These are phyloP conservation scores for Crossaster papposus DNA, from an alignment of 53 echinoderm and acorn worm genomes.

Conservation along the genomic window DNA sequence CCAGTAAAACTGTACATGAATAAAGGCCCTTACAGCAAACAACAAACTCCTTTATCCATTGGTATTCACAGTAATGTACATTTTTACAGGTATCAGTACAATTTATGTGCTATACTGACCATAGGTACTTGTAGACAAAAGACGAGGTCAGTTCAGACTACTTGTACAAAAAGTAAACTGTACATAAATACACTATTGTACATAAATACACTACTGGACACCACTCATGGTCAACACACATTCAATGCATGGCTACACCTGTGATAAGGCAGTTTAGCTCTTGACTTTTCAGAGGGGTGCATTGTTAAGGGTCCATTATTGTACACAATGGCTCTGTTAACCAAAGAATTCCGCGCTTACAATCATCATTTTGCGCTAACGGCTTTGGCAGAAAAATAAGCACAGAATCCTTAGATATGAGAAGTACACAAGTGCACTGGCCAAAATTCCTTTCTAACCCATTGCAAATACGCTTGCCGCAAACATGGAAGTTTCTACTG, in stretches of 20 bases:
- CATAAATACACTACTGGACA: neutral
- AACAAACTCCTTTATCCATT: neutral
- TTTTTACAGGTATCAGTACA: neutral
- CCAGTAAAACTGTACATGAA: too few species aligned
- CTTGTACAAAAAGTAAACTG: neutral
- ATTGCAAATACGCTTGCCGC: too few species aligned
- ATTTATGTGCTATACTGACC: neutral
- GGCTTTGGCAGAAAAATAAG: too few species aligned
- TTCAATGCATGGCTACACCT: neutral
- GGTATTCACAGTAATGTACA: neutral
- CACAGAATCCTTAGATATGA: too few species aligned
- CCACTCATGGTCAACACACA: neutral
- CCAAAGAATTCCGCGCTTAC: too few species aligned
- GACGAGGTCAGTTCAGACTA: constrained; percentile 12
- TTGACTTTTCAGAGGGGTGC: neutral
- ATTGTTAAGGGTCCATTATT: too few species aligned
- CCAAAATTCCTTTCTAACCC: too few species aligned
- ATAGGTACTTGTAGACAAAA: neutral
- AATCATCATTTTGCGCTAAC: too few species aligned
- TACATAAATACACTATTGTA: neutral
- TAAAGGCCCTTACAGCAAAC: too few species aligned
- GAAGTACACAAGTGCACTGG: too few species aligned
- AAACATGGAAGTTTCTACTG: too few species aligned
- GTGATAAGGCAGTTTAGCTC: neutral
- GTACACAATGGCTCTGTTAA: too few species aligned